These are phyloP conservation scores for Poecilia gillii DNA, from an alignment of 2,797 vertebrate genomes.

Conservation along the genomic window DNA sequence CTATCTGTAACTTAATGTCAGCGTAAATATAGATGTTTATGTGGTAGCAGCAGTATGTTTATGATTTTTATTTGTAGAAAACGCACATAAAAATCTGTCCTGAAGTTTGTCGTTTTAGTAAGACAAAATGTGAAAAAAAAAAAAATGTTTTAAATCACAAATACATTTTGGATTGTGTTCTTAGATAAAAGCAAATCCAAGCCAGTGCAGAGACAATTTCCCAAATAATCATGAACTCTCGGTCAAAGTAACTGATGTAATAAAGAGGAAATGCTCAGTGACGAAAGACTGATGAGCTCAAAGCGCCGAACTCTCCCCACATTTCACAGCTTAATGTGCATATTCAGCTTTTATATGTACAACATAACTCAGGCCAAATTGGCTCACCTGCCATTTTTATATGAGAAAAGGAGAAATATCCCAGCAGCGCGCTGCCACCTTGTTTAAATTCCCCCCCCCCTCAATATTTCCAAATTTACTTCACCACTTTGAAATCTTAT, in stretches of 20 bases:
- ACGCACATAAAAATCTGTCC: not conserved
- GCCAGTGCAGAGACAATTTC: slow-evolving; percentile 24
- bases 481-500: slow-evolving; percentile 68
- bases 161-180: not conserved
- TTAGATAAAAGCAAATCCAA: slow-evolving; percentile 7
- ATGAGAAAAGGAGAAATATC: slow-evolving; percentile 66
- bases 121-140: not conserved
- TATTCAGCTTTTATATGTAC: slow-evolving; percentile 56
- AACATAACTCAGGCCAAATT: slow-evolving; percentile 78
- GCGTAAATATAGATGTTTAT: not conserved
- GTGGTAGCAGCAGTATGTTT: not conserved
- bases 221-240: slow-evolving; percentile 26
- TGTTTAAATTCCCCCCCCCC: not conserved
- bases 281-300: slow-evolving; percentile 39
- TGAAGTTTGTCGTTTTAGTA: not conserved
- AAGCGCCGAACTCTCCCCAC: slow-evolving; percentile 48
- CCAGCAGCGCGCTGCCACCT: slow-evolving; percentile 64
- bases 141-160: not conserved
- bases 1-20: not conserved
- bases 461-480: slow-evolving; percentile 52
- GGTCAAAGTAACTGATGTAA: slow-evolving; percentile 39
- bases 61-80: not conserved
- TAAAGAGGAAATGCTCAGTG: slow-evolving; percentile 49
- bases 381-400: slow-evolving; percentile 73
- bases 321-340: slow-evolving; percentile 71